These are phyloP conservation scores for human DNA, from an alignment of 2,113 vertebrate genomes.

Conservation along the genomic window DNA sequence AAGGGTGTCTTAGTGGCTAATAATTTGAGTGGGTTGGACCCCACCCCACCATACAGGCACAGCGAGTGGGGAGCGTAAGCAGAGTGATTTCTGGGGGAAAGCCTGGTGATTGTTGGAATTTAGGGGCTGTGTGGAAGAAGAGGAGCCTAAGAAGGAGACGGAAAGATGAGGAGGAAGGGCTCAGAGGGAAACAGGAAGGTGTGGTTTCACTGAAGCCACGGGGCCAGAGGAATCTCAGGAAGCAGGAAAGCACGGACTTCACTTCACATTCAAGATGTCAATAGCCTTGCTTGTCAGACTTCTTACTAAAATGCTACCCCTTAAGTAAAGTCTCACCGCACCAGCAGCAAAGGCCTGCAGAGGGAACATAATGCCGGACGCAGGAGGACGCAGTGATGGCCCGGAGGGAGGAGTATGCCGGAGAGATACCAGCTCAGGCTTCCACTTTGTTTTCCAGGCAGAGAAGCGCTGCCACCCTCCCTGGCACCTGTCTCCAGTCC, in stretches of 20 bases:
- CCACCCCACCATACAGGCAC: no score
- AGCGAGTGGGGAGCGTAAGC: no score
- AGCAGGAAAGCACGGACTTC: background rate
- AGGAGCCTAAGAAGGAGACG: background rate
- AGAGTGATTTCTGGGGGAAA: background rate
- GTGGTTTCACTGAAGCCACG: background rate
- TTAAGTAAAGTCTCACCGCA: background rate
- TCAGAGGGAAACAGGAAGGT: background rate
- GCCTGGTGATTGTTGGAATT: no score
- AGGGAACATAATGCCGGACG: background rate
- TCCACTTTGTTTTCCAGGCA: background rate
- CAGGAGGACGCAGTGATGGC: background rate
- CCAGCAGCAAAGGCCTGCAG: background rate
- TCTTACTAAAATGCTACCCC: background rate
- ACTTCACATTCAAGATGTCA: background rate
- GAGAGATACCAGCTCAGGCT: background rate
- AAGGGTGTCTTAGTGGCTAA: no score
- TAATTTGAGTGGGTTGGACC: background rate
- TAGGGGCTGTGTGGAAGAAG: background rate
- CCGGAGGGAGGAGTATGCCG: background rate
- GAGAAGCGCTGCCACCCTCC: background rate
- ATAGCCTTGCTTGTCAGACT: no score
- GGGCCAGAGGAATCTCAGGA: background rate
- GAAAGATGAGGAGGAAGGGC: background rate
- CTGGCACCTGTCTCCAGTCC: no score